phyloP scores from a whole-genome alignment of 2,113 vertebrate genomes.

The Bufo bufo region DNA sequence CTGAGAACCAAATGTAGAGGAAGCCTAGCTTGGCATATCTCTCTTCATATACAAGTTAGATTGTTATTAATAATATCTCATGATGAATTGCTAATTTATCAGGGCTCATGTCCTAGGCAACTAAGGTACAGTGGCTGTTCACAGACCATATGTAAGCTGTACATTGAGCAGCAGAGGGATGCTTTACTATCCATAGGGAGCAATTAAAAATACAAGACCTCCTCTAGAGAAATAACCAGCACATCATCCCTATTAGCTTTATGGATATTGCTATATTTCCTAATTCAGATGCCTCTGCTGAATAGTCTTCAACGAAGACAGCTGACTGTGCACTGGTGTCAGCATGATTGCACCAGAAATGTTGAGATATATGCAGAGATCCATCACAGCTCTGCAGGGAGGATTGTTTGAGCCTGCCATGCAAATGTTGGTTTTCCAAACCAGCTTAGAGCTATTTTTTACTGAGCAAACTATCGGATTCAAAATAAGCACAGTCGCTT shows the following conservation, averaged over 20 bases:
- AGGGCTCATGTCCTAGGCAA: neutral
- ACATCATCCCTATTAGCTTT: neutral
- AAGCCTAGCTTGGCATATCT: no score
- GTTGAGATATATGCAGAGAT: no score
- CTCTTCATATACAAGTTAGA: no score
- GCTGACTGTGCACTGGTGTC: neutral
- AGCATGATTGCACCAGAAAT: neutral
- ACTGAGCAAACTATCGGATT: neutral
- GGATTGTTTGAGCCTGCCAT: neutral
- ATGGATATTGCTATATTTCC: neutral
- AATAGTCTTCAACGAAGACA: neutral
- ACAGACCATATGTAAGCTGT: neutral
- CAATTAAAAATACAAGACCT: neutral
- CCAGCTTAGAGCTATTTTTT: neutral
- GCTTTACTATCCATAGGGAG: conserved; percentile 2
- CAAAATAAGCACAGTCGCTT: neutral
- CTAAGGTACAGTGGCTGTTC: neutral
- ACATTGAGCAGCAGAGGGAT: neutral
- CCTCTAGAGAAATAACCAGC: neutral
- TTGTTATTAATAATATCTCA: no score
- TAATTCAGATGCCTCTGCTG: neutral
- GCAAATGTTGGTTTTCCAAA: neutral
- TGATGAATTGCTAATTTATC: no score
- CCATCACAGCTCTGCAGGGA: neutral
- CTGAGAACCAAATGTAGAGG: no score